These are phyloP conservation scores for Centroberyx gerrardi DNA, from an alignment of 2,797 vertebrate genomes.

Conservation along the genomic window DNA sequence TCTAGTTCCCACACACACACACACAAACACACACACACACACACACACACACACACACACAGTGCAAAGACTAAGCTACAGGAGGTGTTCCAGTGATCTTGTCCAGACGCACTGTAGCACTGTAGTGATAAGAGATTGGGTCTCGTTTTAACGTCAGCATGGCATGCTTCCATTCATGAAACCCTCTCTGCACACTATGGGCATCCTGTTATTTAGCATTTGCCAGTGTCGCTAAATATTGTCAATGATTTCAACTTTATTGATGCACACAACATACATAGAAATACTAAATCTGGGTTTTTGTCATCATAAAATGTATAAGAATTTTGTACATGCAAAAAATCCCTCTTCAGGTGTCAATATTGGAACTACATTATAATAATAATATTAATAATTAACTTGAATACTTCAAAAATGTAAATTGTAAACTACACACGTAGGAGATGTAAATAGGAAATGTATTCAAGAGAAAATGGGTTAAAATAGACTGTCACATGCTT, in stretches of 20 bases:
- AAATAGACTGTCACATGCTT: constrained; percentile 6
- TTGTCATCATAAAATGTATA: too few relatives aligned
- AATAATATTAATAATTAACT: too few relatives aligned
- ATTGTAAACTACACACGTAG: too few relatives aligned
- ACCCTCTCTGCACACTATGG: background rate
- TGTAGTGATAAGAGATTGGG: background rate
- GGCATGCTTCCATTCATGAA: constrained; percentile 17
- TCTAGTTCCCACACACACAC: background rate
- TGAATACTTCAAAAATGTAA: too few relatives aligned
- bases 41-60: background rate
- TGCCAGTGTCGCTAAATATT: background rate
- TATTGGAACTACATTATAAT: too few relatives aligned
- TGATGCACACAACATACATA: too few relatives aligned
- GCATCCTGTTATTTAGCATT: background rate
- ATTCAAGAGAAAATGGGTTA: background rate
- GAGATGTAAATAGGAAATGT: too few relatives aligned
- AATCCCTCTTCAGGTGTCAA: too few relatives aligned
- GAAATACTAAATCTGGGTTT: too few relatives aligned
- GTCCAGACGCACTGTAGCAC: constrained; percentile 39
- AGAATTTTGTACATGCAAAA: too few relatives aligned
- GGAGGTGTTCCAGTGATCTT: constrained; percentile 45
- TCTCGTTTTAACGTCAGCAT: constrained; percentile 1
- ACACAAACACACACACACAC: background rate
- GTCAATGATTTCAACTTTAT: too few relatives aligned
- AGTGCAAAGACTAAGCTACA: background rate